Conservation (phyloP, 2,113 vertebrate genomes). For the Cercopithecus mona region DNA sequence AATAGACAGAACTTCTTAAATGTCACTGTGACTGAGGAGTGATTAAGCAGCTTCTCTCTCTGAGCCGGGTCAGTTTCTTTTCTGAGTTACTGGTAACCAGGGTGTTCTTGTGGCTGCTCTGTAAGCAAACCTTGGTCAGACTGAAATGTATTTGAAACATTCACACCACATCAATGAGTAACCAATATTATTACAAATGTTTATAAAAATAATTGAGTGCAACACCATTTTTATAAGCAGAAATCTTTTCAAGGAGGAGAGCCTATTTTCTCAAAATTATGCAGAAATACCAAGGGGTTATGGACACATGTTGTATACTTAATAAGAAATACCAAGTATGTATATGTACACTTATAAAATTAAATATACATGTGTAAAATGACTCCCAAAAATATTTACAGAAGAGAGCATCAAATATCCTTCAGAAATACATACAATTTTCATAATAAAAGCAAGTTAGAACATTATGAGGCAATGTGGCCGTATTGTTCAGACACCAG, state of each 20-base stretch:
- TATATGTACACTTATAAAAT: not conserved
- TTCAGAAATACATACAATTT: not conserved
- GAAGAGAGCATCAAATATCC: not conserved
- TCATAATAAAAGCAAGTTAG: not conserved
- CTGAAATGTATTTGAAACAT: constrained; percentile 1
- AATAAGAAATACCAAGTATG: not conserved
- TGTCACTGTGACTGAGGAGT: not conserved
- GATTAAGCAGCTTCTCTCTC: constrained; percentile 37
- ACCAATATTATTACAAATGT: not conserved
- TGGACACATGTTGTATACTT: not conserved
- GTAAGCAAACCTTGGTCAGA: not conserved
- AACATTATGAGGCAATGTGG: not conserved
- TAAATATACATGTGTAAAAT: not conserved
- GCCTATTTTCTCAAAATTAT: not conserved
- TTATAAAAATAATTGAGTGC: not conserved
- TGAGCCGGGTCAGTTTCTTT: not conserved
- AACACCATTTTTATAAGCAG: not conserved
- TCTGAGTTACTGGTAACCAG: not conserved
- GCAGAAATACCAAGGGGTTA: not conserved
- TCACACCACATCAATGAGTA: not conserved
- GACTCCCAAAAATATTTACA: not conserved
- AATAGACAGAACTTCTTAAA: not conserved
- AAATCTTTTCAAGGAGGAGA: not conserved
- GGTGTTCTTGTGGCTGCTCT: not conserved
- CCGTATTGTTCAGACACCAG: not conserved